phyloP scores from a whole-genome alignment of 2,113 vertebrate species.

The Rhea pennata region DNA sequence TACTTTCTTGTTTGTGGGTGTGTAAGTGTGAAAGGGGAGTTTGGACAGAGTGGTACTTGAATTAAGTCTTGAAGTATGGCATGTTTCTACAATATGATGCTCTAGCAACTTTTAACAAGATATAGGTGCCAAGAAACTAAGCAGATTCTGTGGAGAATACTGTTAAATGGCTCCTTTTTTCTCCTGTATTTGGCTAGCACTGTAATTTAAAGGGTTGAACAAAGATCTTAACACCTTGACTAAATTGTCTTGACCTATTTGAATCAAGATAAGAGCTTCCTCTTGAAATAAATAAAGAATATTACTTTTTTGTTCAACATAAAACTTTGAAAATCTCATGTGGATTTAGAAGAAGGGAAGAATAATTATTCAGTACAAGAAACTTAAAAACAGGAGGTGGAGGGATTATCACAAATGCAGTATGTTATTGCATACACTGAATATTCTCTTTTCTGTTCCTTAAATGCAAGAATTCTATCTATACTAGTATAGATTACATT shows the following conservation, averaged over 20 bases:
- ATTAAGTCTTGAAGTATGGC: background rate
- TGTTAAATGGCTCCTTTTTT: background rate
- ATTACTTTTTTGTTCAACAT: background rate
- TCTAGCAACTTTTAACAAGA: background rate
- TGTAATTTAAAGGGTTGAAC: background rate
- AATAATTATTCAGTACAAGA: too few species aligned
- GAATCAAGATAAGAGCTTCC: background rate
- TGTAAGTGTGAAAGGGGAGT: background rate
- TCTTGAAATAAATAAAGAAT: background rate
- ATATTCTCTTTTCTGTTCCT: background rate
- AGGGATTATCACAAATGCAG: background rate
- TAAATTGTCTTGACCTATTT: background rate
- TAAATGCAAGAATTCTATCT: fast-evolving
- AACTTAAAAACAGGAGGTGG: background rate
- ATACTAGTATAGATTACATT: background rate
- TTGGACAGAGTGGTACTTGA: background rate
- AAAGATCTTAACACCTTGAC: background rate
- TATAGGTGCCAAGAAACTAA: background rate
- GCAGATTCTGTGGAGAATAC: background rate
- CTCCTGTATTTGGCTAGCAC: background rate
- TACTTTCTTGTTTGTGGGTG: background rate
- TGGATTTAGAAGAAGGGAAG: background rate
- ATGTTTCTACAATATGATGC: background rate
- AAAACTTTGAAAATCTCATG: background rate
- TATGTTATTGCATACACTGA: background rate